Conservation (phyloP, 2,888 invertebrate species). For the Dolichopus griseipennis region DNA sequence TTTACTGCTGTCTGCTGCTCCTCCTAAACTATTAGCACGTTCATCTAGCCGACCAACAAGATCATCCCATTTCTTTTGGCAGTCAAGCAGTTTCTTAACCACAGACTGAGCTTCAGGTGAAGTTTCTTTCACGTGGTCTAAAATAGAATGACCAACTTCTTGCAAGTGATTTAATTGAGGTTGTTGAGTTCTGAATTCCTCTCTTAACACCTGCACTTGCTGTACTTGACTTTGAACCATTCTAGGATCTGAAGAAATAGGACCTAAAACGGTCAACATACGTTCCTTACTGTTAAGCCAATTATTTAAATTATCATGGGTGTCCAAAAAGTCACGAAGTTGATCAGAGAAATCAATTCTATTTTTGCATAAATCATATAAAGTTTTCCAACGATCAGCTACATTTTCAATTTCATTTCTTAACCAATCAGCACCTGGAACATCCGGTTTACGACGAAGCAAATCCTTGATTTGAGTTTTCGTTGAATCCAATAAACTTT, state of each 20-base stretch:
- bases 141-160: constrained; percentile 67
- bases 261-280: constrained; percentile 91
- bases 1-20: constrained; percentile 84
- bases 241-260: constrained; percentile 89
- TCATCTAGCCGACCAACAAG: constrained; percentile 71
- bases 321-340: constrained; percentile 85
- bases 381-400: constrained; percentile 73
- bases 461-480: constrained; percentile 82
- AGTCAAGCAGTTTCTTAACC: constrained; percentile 59
- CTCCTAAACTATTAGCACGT: constrained; percentile 79
- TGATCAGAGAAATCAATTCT: constrained; percentile 56
- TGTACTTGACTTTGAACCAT: constrained; percentile 95
- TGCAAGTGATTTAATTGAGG: constrained; percentile 80
- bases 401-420: constrained; percentile 77
- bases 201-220: constrained; percentile 87
- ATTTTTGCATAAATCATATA: constrained; percentile 72
- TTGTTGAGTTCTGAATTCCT: constrained; percentile 89
- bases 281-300: constrained; percentile 92
- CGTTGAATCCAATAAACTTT: constrained; percentile 81
- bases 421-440: constrained; percentile 73
- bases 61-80: constrained; percentile 74
- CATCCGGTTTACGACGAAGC: constrained; percentile 72
- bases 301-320: constrained; percentile 69
- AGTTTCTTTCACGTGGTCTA: constrained; percentile 50
- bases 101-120: constrained; percentile 57